phyloP scores from a whole-genome alignment of 2,113 vertebrate genomes.

The Odontesthes bonariensis region DNA sequence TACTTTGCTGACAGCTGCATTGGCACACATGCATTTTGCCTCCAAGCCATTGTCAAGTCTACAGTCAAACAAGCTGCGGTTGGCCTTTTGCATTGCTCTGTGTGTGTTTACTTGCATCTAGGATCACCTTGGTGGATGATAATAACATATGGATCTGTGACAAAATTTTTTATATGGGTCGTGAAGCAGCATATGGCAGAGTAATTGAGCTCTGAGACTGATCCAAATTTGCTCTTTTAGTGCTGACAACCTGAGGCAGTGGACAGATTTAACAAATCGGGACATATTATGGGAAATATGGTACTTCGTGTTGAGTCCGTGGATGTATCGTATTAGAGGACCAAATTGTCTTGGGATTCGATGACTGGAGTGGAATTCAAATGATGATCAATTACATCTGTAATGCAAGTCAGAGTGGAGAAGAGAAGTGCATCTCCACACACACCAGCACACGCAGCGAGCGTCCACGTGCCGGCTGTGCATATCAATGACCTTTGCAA shows the following conservation, averaged over 20 bases:
- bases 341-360: conserved; percentile 40
- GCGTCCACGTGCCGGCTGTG: conserved; percentile 50
- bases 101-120: conserved; percentile 41
- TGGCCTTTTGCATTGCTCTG: conserved; percentile 37
- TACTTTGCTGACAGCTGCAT: conserved; percentile 53
- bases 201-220: conserved; percentile 73
- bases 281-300: conserved; percentile 19
- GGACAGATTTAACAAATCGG: conserved; percentile 60
- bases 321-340: conserved; percentile 38
- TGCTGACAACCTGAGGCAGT: conserved; percentile 46
- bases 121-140: conserved; percentile 58
- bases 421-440: conserved; percentile 41
- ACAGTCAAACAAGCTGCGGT: conserved; percentile 48
- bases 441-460: conserved; percentile 35
- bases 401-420: conserved; percentile 46
- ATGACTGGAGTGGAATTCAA: conserved; percentile 51
- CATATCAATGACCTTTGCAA: conserved; percentile 74
- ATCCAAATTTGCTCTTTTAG: conserved; percentile 68
- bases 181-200: conserved; percentile 70
- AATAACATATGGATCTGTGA: conserved; percentile 76
- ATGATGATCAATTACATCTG: conserved; percentile 61
- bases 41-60: conserved; percentile 58
- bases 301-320: conserved; percentile 37
- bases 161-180: conserved; percentile 72
- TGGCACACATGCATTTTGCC: conserved; percentile 53